These are phyloP conservation scores for Rutilus rutilus DNA, from an alignment of 2,113 vertebrate genomes.

Conservation along the genomic window DNA sequence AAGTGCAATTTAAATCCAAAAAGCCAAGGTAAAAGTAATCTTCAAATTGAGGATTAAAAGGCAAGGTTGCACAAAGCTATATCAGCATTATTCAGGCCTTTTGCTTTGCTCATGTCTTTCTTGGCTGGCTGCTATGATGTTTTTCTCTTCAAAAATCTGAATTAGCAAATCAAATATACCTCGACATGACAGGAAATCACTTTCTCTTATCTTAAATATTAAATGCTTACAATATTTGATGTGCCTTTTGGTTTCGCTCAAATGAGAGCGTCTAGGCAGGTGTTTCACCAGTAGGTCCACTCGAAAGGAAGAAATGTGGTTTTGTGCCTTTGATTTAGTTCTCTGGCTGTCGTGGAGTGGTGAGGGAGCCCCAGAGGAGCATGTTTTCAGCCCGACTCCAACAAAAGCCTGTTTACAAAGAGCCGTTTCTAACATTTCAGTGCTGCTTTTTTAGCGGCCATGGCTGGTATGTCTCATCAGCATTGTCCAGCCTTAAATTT, in stretches of 20 bases:
- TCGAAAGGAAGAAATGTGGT: background rate
- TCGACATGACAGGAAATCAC: conserved; percentile 18
- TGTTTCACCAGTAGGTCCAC: conserved; percentile 2
- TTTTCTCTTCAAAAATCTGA: background rate
- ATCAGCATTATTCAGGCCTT: background rate
- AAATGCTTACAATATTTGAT: background rate
- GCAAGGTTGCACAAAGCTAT: background rate
- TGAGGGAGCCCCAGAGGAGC: conserved; percentile 44
- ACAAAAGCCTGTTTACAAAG: conserved; percentile 34
- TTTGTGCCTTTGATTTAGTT: background rate
- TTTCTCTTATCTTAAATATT: background rate
- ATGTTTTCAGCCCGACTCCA: conserved; percentile 28
- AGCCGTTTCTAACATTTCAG: background rate
- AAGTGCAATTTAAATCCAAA: conserved; percentile 13
- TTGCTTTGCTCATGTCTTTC: background rate
- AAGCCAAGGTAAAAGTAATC: conserved; percentile 23
- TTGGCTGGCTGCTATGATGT: conserved; percentile 6
- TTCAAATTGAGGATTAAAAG: conserved; percentile 20
- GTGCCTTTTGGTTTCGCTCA: background rate
- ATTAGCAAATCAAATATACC: background rate
- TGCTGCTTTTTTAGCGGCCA: background rate
- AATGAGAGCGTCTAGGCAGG: background rate
- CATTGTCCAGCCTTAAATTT: background rate
- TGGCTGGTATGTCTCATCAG: background rate
- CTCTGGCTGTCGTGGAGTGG: background rate